Percentiles rank a stretch among this genome's conserved stretches.
Conservation (phyloP, 2,113 vertebrate species). For the Tylochromis polylepis region DNA sequence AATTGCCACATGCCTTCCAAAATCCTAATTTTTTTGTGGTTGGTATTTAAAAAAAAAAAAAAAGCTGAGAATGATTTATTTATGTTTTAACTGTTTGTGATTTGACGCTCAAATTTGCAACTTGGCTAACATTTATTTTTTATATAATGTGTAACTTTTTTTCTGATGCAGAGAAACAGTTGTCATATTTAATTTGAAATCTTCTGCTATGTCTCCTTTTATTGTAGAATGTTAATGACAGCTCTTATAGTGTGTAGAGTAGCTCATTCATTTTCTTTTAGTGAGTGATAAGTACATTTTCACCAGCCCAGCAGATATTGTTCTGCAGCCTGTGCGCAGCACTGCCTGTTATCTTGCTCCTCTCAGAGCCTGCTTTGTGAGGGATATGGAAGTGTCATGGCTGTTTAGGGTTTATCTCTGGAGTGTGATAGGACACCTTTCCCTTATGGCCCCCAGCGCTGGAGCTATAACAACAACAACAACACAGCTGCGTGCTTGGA, state of each 20-base stretch:
- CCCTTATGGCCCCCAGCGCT: constrained; percentile 15
- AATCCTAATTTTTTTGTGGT: background rate
- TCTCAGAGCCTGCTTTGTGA: constrained; percentile 55
- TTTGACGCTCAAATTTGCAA: rapidly evolving
- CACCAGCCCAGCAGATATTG: background rate
- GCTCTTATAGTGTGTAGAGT: background rate
- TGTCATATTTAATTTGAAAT: background rate
- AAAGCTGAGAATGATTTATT: background rate
- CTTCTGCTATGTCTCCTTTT: background rate
- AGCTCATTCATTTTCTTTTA: constrained; percentile 29
- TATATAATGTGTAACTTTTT: background rate
- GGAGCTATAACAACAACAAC: constrained; percentile 15
- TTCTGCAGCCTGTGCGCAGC: constrained; percentile 1
- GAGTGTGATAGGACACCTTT: constrained; percentile 52
- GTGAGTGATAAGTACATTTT: constrained; percentile 36
- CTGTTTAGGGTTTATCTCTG: constrained; percentile 65
- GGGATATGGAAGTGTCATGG: constrained; percentile 66
- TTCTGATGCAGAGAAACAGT: background rate
- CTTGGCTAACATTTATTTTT: background rate
- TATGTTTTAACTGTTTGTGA: background rate
- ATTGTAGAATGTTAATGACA: background rate
- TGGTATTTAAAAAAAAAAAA: background rate
- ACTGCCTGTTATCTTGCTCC: constrained; percentile 45
- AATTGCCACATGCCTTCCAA: background rate
- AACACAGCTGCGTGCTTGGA: background rate